phyloP scores from a whole-genome alignment of 2,888 invertebrate genomes.

The Hipparchia semele region DNA sequence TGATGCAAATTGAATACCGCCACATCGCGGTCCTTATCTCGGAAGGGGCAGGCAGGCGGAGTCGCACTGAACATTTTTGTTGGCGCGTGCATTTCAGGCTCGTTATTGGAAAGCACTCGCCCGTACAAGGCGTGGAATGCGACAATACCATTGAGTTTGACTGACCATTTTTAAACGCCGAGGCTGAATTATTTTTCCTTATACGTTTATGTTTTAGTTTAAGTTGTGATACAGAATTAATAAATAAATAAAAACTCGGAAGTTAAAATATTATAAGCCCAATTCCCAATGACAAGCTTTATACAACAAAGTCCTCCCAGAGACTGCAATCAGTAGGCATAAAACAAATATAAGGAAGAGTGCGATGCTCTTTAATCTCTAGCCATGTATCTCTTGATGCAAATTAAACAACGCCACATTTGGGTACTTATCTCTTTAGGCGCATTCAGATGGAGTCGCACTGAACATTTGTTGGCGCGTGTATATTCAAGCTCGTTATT shows the following conservation, averaged over 20 bases:
- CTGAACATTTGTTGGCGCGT: slow-evolving; percentile 56
- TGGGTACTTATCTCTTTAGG: slow-evolving; percentile 56
- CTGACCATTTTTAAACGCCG: too few species aligned
- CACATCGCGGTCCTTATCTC: too few species aligned
- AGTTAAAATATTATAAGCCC: too few species aligned
- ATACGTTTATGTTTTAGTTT: too few species aligned
- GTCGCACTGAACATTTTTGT: background rate
- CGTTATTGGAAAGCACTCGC: background rate
- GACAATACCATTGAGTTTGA: too few species aligned
- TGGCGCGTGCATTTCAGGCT: background rate
- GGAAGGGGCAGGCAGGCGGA: background rate
- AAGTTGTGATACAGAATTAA: too few species aligned
- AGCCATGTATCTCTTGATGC: slow-evolving; percentile 54
- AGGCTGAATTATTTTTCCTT: too few species aligned
- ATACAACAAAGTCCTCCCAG: slow-evolving; percentile 16
- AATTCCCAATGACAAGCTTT: too few species aligned
- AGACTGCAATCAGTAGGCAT: slow-evolving; percentile 30
- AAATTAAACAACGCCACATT: slow-evolving; percentile 55
- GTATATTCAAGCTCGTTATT: slow-evolving; percentile 47
- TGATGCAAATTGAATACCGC: background rate
- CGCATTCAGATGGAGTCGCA: slow-evolving; percentile 24
- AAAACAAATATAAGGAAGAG: background rate
- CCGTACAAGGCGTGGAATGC: too few species aligned
- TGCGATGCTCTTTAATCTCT: slow-evolving; percentile 30
- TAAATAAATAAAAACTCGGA: too few species aligned